Base-by-base conservation (phyloP, 2,113 vertebrate species). In the Tauraco erythrolophus region DNA sequence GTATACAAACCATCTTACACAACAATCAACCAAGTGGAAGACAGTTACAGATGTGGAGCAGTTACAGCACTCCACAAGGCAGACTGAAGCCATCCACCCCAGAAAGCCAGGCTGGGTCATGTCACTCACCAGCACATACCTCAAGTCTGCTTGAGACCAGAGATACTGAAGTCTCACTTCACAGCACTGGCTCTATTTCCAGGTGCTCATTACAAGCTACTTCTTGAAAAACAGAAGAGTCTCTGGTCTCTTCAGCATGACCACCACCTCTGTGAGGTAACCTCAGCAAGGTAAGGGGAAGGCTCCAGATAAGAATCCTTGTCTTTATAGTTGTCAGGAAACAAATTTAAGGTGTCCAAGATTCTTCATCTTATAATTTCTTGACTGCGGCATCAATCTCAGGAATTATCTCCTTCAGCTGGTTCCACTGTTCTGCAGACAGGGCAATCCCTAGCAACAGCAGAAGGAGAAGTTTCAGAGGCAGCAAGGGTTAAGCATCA, bases 381-480 rank as follows among this genome's bases (percentile, higher is more conserved):
- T 88, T 84, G 51, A 93, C 33, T 37, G 92, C 94, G 50, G 87
- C 89, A 65, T 97, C 91, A 0, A 93, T 41, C 35, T 92, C 54
- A 13, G 91, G 95, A 87, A 94, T 39, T 1, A 94, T 33, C 56
- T 84, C 84, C 64, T 96, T 97, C 86, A 97, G 88, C 60, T 86
- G 83, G 54, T 85, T 88, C 94, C 96, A 97, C 70, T 97, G 95
- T 9, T 93, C 81, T 35, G 84, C 65, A 89, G 94, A 92, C 50
- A 96, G 64, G 46, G 91, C 81, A 60, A 95, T 95, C 45, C 97
- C 95, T 97, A 50, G 9, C n/a, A 92, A 80, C 24, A 68, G 43
- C 33, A 41, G 31, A 22, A 83, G 53, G 50, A 58, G 58, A 68
- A 46, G 69, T n/a, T 78, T 70, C 68, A 80, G 72, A 66, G 51